Evolutionary conservation across 2,888 invertebrate species (phyloP), one percentile per base, ranked within the genome.

Genomic region (Bedellia somnulentella): DNA sequence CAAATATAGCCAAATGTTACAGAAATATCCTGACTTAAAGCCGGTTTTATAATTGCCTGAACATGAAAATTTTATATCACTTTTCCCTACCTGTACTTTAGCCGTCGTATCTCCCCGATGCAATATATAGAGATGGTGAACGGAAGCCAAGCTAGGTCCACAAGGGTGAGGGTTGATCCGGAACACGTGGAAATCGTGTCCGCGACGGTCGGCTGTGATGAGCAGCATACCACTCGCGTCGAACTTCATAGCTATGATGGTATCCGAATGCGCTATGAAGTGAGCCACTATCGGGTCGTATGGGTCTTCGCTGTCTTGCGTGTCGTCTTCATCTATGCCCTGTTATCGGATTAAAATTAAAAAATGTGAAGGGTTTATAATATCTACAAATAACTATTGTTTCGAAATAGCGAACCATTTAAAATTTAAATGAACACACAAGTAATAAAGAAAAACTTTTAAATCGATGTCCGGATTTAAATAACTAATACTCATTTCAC

Each of bases 81-180:
- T 15, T 16, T 13, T 13, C 23, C 37, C 12, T 38, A 80, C 80
- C 67, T 89, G 89, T 31, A 96, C 95, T 81, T 89, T 92, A 29
- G 97, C 95, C 25, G 93, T 91, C 0, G 98, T 98, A 49, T 95
- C 97, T 3, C 98, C 98, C 24, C 98, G 79, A 57, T 96, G 93
- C 38, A 99, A 70, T 17, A 93, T 87, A 55, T 99, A 99, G 23
- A 99, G 75, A 66, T 99, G 99, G 56, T 98, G 93, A 15, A 93
- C 89, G 1, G 93, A 86, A 1, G 94, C 92, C 34, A 94, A 68
- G 13, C 87, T 83, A 6, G 94, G 85, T 1, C 92, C 90, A 29
- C 87, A 85, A 0, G 94, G 91, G 76, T 97, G 97, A 0, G 96
- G 90, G 52, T 94, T 90, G 42, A 99, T 83, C 34, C 93, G 81